Evolutionary conservation across 2,888 invertebrate species (phyloP), one percentile per base, ranked within the genome.

Genomic region (Melanostoma mellinum): DNA sequence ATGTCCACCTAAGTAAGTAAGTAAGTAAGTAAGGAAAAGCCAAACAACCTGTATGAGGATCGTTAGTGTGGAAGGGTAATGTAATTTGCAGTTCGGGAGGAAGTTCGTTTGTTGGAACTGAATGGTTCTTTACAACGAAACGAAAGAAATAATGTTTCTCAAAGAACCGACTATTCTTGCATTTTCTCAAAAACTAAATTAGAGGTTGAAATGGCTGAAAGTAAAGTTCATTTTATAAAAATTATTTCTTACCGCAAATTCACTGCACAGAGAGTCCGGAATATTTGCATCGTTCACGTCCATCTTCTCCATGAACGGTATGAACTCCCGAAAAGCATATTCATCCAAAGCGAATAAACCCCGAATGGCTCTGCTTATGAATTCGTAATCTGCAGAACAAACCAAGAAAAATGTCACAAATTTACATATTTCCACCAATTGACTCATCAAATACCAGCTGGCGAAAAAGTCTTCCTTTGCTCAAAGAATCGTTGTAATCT

Each of bases 321-420:
- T 89, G 58, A 91, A 88, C 81, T 91, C 91, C 0, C 91, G 87
- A 53, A 90, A 90, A 1, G 91, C 91, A 61, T 88, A 89, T 74
- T 91, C 91, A 0, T 91, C 91, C 10, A 91, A 38, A 2, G 89
- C 87, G 33, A 89, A 87, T 0, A 91, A 86, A 6, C 90, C 90
- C 0, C 89, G 87, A 5, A 90, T 75, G 3, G 89, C 88, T 2
- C 91, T 87, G 67, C 89, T 90, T 6, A 91, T 86, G 68, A 89
- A 90, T 67, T 88, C 88, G 50, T 87, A 91, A 85, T 91, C 91
- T 91, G 36, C 3, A 72, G 81, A 42, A 35, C n/a, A 35, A 30
- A 55, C 3, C 32, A 6, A 46, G 9, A 6, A 68, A 72, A 6
- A 6, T 8, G n/a, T 9, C 10, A 53, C 33, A 63, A 48, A 30